Base-by-base conservation (phyloP, 1,140 invertebrate species). In the Dendrolimus punctatus region DNA sequence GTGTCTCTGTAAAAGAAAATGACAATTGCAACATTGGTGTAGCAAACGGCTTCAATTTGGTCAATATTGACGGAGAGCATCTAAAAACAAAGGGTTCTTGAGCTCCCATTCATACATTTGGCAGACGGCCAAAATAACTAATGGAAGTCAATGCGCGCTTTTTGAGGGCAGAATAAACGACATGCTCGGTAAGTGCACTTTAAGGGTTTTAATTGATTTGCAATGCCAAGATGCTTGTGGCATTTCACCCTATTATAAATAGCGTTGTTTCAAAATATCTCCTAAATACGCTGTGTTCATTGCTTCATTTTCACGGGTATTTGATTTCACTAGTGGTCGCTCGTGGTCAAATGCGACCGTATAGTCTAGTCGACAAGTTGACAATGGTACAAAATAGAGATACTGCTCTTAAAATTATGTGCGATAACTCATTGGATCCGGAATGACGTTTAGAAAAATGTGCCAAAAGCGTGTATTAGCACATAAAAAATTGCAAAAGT, bases 51-150 rank as follows among this genome's bases (percentile, higher is more conserved):
- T 6, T 10, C 44, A 56, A 51, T 51, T 51, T 48, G 10, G 50
- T 58, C 55, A 62, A 62, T 62, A 62, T 62, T 62, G 60, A 62
- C 60, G 53, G 46, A 51, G 57, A 51, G 9, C 53, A 56, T 46
- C 51, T 52, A 58, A 56, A 64, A 64, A 60, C 56, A 64, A 64
- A 53, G 49, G 51, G 40, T 37, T 55, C 44, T 52, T 45, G 49
- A 53, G 48, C 49, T 46, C 50, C 40, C 57, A 55, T 59, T 56
- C 49, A 53, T 56, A 52, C 48, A 46, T 45, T 61, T 64, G 58
- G 62, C 55, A 49, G 54, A 42, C 53, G 7, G 58, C 62, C 62
- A 60, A 58, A 58, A 58, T 54, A 64, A 58, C 46, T 58, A 64
- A 60, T 64, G 62, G 62, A 46, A 56, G 55, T 60, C 53, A 59